Base-by-base conservation (phyloP, 2,888 invertebrate species). In the Phortica okadai region DNA sequence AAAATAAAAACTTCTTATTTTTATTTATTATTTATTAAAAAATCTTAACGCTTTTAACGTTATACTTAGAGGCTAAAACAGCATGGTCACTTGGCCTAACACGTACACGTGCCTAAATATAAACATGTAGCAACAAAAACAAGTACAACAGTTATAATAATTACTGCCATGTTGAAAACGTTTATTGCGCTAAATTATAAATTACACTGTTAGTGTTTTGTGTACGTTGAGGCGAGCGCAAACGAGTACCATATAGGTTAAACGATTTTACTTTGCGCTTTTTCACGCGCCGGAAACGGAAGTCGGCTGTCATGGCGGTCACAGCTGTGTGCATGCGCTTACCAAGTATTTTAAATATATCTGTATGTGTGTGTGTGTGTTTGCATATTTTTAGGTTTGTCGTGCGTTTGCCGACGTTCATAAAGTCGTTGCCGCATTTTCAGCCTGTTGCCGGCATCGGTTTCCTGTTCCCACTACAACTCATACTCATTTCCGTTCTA, bases 111-210 rank as follows among this genome's bases (percentile, higher is more conserved):
- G 8, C 4, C 50, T 50, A 11, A 50, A 33, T 33, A 33, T 11
- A 50, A 50, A 50, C 50, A 50, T 50, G 2, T 6, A 50, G 50
- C 14, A n/a, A 14, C 14, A 33, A 41, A 5, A 14, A 56, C 45
- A 50, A 56, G 14, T n/a, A 16, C 69, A 11, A 50, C 50, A 50
- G 69, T 25, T 56, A 74, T 66, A 64, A 74, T 66, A 64, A 62
- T 74, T 41, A 64, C 66, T 25, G 64, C 16, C 44, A n/a, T 56
- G 76, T 81, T 80, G 79, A 83, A 80, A 83, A 80, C 88, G 83
- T 85, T 87, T 88, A 83, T 80, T 82, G 79, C 79, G 86, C 82
- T 84, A 87, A 88, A 88, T 84, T 88, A 81, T 87, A 84, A 88
- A 85, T 87, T 87, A 83, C 84, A 81, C 78, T 75, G 79, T 56